Evolutionary conservation across 2,888 invertebrate genomes (phyloP).

Genomic region (Cerastis leucographa): DNA sequence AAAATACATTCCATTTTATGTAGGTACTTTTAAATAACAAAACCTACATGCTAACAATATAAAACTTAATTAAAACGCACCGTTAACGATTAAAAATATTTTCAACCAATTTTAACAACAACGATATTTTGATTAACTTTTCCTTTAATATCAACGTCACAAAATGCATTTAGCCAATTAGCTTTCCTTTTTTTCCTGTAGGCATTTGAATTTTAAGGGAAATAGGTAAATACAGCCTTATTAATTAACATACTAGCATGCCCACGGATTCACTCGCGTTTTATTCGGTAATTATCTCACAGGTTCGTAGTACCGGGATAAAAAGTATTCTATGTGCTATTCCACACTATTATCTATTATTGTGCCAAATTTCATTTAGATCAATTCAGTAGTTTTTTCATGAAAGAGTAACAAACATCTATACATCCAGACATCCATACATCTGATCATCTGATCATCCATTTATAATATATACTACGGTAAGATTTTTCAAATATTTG

Average conservation of each 20-base stretch:
- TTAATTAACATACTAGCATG: not conserved
- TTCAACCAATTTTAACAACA: conserved; percentile 1
- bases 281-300: no score
- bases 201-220: not conserved
- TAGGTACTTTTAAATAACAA: not conserved
- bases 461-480: no score
- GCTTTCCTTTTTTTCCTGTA: conserved; percentile 17
- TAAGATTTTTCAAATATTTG: not conserved
- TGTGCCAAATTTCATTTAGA: no score
- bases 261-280: no score
- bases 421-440: no score
- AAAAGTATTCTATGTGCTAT: no score
- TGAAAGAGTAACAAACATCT: no score
- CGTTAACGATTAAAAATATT: not conserved
- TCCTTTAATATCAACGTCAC: conserved; percentile 20
- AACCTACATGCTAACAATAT: not conserved
- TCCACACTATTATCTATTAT: no score
- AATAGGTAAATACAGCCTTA: not conserved
- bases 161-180: not conserved
- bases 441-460: no score
- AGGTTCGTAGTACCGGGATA: no score
- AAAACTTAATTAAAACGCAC: not conserved
- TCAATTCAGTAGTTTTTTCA: no score
- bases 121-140: conserved; percentile 12
- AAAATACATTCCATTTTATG: not conserved